Base-by-base conservation (phyloP, 2,113 vertebrate genomes). In the Campylorhamphus procurvoides region DNA sequence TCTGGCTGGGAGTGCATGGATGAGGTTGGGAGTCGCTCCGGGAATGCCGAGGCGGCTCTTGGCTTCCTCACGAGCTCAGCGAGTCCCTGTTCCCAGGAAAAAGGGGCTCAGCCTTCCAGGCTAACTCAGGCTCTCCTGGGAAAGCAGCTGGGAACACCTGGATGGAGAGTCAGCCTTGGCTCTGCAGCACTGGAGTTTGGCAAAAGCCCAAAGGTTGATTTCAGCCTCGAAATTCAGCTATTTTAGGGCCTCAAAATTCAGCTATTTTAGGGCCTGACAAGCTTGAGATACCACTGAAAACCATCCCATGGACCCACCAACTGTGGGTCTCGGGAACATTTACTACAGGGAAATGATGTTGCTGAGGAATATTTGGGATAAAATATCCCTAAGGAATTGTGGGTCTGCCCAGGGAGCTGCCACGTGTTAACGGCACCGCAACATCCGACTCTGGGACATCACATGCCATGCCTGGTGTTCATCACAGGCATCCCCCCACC, bases 271-370 rank as follows among this genome's bases (percentile, higher is more conserved):
- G 81, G 56, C 44, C 18, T 4, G 12, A 44, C 18, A 7, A 39
- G 39, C 87, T 2, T 2, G 33, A 72, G 50, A 55, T 18, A 78
- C 33, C 44, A 0, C 4, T 11, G 1, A 12, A 39, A 86, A 4
- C 44, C 78, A 24, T 0, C 4, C 56, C 44, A 7, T 4, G 39
- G 58, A 55, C 6, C 28, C 56, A 6, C 40, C 0, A 22, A 40
- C 40, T 15, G 10, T 0, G 25, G 3, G 9, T 8, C 69, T 2
- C 0, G 46, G 60, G 1, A 33, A 60, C 0, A 0, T 3, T 8
- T 15, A n/a, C 68, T 3, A 7, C 50, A 19, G 15, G 37, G 78
- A 35, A 58, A 58, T 1, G 29, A 8, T 6, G 33, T 20, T 75
- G 16, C 52, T 15, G 77, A 60, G 58, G 56, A n/a, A 2, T 8